Percentiles rank a stretch among this genome's conserved stretches.
phyloP scores from a whole-genome alignment of 2,888 invertebrate species.

The Drosophila paranaensis region DNA sequence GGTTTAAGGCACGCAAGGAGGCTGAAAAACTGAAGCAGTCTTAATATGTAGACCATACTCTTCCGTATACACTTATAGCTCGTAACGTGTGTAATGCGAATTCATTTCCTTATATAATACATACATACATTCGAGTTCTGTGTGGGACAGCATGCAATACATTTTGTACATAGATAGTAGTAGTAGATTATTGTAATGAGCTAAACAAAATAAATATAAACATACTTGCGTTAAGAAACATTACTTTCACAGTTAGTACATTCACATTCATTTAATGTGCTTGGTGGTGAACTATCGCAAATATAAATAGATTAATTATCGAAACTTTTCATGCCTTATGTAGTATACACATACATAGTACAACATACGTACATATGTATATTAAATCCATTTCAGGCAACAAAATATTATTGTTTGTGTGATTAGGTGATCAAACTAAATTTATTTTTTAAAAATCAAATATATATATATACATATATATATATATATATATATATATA shows the following conservation, averaged over 20 bases:
- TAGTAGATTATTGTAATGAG: constrained; percentile 51
- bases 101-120: constrained; percentile 12
- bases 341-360: background rate
- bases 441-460: constrained; percentile 14
- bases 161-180: constrained; percentile 65
- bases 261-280: background rate
- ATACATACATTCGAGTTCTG: constrained; percentile 32
- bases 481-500: background rate
- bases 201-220: constrained; percentile 58
- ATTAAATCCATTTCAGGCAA: constrained; percentile 1
- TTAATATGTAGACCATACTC: constrained; percentile 36
- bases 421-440: constrained; percentile 26
- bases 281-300: constrained; percentile 4
- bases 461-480: background rate
- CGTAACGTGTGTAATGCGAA: constrained; percentile 22
- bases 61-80: constrained; percentile 3
- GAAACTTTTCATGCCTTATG: constrained; percentile 7
- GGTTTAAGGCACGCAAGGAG: constrained; percentile 84
- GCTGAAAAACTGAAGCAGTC: constrained; percentile 80
- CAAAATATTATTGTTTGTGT: constrained; percentile 6
- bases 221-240: constrained; percentile 23
- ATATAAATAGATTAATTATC: constrained; percentile 13
- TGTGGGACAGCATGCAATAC: constrained; percentile 31
- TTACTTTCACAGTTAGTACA: constrained; percentile 2
- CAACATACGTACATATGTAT: background rate